phyloP scores from a whole-genome alignment of 2,888 invertebrate species.

The Ophonus ardosiacus region DNA sequence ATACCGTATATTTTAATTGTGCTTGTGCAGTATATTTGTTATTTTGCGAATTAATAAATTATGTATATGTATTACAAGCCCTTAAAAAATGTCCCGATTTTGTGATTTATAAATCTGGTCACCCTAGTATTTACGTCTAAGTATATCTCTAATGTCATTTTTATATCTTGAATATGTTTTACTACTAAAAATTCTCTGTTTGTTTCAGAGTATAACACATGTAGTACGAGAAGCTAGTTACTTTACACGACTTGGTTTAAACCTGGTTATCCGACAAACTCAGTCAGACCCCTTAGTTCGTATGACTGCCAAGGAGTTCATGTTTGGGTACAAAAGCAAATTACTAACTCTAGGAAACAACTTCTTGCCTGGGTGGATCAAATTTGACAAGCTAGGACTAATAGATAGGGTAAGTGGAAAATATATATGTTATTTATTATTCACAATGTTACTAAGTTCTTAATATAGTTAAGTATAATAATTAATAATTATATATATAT shows the following conservation, averaged over 20 bases:
- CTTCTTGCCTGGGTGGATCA: slow-evolving; percentile 90
- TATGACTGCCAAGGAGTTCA: slow-evolving; percentile 91
- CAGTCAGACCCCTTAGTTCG: slow-evolving; percentile 84
- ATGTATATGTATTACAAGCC: no score
- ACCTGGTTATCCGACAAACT: slow-evolving; percentile 83
- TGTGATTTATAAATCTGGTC: no score
- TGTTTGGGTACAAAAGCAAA: slow-evolving; percentile 92
- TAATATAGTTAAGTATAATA: neutral
- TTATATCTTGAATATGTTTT: no score
- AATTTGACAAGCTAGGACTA: slow-evolving; percentile 91
- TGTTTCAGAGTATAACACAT: slow-evolving; percentile 87
- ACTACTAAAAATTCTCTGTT: neutral
- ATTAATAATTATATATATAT: no score
- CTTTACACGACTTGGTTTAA: slow-evolving; percentile 83
- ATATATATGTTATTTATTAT: neutral
- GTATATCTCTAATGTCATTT: no score
- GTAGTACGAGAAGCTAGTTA: slow-evolving; percentile 81
- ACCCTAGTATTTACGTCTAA: no score
- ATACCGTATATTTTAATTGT: no score
- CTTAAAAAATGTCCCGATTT: no score
- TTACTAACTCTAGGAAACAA: slow-evolving; percentile 90
- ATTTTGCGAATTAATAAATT: no score
- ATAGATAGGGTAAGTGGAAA: slow-evolving; percentile 87
- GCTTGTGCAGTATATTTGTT: no score
- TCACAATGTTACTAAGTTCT: neutral